Evolutionary conservation across 30 jellyfish, hydroid and myxozoan genomes (phyloP).

Genomic region (Cassiopea andromeda): DNA sequence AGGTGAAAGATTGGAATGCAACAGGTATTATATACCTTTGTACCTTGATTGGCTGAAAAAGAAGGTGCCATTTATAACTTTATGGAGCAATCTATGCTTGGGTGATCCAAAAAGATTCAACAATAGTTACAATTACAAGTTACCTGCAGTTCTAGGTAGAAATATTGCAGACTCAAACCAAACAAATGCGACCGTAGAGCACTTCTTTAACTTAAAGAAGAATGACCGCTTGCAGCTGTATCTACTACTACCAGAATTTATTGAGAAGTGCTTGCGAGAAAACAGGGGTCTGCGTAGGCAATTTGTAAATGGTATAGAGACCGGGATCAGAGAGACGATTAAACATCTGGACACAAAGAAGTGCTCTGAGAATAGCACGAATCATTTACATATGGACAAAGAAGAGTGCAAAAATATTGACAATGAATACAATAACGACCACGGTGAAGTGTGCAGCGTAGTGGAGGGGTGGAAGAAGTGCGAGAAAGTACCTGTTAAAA

Average conservation of each 20-base stretch:
- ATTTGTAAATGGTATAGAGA: constrained; percentile 17
- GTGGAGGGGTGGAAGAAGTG: constrained; percentile 26
- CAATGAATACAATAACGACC: background rate
- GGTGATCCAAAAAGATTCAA: background rate
- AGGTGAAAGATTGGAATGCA: background rate
- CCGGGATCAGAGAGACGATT: background rate
- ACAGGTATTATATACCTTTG: constrained; percentile 29
- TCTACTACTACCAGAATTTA: constrained; percentile 13
- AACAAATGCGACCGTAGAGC: constrained; percentile 4
- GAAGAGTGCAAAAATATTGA: background rate
- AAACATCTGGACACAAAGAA: background rate
- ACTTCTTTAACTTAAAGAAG: constrained; percentile 46
- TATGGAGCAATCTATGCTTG: background rate
- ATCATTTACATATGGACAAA: background rate
- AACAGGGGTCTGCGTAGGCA: constrained; percentile 34
- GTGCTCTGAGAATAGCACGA: background rate
- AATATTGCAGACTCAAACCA: background rate
- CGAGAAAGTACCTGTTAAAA: background rate
- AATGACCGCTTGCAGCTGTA: constrained; percentile 6
- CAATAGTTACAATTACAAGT: background rate
- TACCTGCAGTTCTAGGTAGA: background rate
- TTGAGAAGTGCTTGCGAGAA: constrained; percentile 40
- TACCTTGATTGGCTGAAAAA: constrained; percentile 2
- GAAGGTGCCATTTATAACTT: constrained; percentile 10
- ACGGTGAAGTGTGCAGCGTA: background rate